phyloP scores from a whole-genome alignment of 2,797 vertebrate species.

The Xerus rutilus region DNA sequence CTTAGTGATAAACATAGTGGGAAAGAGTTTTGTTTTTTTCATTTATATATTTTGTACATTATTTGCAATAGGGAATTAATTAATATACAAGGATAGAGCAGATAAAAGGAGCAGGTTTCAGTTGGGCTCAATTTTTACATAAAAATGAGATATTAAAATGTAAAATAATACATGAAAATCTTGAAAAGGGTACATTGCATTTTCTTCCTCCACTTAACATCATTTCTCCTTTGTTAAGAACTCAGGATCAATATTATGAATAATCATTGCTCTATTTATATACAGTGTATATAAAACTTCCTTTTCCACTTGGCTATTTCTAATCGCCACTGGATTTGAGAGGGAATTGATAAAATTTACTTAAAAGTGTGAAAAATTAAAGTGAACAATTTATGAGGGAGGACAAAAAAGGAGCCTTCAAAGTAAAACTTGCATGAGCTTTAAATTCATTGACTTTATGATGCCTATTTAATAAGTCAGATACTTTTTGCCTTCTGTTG shows the following conservation, averaged over 20 bases:
- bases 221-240: constrained; percentile 16
- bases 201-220: background rate
- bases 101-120: background rate
- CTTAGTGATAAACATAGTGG: background rate
- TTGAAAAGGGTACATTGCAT: background rate
- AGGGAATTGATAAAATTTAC: background rate
- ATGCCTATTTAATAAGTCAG: background rate
- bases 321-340: background rate
- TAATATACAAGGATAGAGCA: background rate
- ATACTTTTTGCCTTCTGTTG: background rate
- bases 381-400: constrained; percentile 11
- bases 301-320: background rate
- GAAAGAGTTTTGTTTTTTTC: background rate
- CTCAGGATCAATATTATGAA: background rate
- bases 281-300: background rate
- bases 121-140: background rate
- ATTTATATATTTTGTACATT: constrained; percentile 25
- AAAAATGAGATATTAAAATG: constrained; percentile 18
- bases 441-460: background rate
- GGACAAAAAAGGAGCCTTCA: background rate
- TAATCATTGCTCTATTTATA: background rate
- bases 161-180: background rate
- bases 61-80: constrained; percentile 23
- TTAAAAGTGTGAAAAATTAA: background rate
- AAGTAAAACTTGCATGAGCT: background rate